Evolutionary conservation across 1,140 invertebrate species (phyloP), one percentile per base, ranked within the genome.

Genomic region (Teleogryllus occipitalis): DNA sequence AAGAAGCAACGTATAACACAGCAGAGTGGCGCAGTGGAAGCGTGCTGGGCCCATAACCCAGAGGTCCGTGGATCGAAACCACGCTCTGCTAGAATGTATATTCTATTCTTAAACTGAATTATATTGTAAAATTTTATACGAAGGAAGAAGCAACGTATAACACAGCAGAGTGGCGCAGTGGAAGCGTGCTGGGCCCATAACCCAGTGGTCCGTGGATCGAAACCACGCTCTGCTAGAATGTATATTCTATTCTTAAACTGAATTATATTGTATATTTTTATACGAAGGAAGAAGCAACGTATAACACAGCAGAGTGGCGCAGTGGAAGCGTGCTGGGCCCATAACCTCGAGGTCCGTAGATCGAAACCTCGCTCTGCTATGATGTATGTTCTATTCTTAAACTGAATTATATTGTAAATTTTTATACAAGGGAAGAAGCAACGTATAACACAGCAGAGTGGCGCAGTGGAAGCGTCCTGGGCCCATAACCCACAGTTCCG

Each of bases 51-150:
- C 92, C 93, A 94, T 94, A 94, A 94, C 92, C 92, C 79, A 80
- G 79, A 80, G 94, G 94, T 96, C 94, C 93, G 93, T 94, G 92
- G 94, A 96, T 96, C 94, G 95, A 96, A n/a, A 95, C 94, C 92
- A 95, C 93, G 93, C 92, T 94, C 93, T 96, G 94, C 93, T 95
- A 95, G n/a, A n/a, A n/a, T n/a, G n/a, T n/a, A n/a, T n/a, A n/a
- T n/a, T n/a, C n/a, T n/a, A n/a, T n/a, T n/a, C n/a, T n/a, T n/a
- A n/a, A n/a, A n/a, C n/a, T n/a, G n/a, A n/a, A n/a, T n/a, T n/a
- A n/a, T n/a, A n/a, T n/a, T n/a, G n/a, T n/a, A n/a, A n/a, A n/a
- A n/a, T n/a, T n/a, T n/a, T n/a, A n/a, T n/a, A n/a, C n/a, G n/a
- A n/a, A n/a, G n/a, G n/a, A n/a, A n/a, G n/a, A n/a, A n/a, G n/a